Evolutionary conservation across 1,140 invertebrate species (phyloP).

Genomic region (Aricia agestis): DNA sequence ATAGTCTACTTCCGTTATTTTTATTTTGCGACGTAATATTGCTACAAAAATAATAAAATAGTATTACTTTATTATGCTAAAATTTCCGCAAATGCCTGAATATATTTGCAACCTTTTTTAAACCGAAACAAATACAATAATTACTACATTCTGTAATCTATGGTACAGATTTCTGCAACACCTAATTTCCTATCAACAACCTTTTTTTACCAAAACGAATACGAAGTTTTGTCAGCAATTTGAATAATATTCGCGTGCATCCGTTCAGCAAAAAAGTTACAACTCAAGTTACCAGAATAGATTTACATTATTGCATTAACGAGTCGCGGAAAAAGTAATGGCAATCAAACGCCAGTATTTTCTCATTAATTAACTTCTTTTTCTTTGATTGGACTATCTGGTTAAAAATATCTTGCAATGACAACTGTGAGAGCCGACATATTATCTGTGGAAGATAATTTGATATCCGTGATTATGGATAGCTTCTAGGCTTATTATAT

Average conservation of each 20-base stretch:
- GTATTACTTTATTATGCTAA: too few relatives aligned
- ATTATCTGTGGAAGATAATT: background rate
- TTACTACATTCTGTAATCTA: too few relatives aligned
- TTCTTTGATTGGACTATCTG: background rate
- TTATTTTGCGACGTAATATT: too few relatives aligned
- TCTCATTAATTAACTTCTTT: slow-evolving; percentile 3
- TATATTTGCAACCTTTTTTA: too few relatives aligned
- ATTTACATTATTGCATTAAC: background rate
- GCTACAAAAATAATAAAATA: too few relatives aligned
- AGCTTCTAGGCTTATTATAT: background rate
- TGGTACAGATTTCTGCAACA: too few relatives aligned
- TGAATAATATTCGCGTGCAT: background rate
- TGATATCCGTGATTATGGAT: background rate
- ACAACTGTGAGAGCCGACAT: background rate
- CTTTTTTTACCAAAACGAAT: too few relatives aligned
- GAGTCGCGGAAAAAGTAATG: background rate
- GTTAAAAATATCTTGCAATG: background rate
- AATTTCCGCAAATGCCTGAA: too few relatives aligned
- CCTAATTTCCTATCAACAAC: too few relatives aligned
- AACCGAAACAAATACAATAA: background rate
- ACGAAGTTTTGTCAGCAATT: background rate
- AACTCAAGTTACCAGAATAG: background rate
- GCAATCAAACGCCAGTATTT: background rate
- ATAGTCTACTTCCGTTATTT: too few relatives aligned
- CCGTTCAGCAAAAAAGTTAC: background rate